phyloP scores from a whole-genome alignment of 2,113 vertebrate species.

The human region GRCh38 chr13:38440001-38440500 shows the following conservation, averaged over 20 bases:
- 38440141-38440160: neutral
- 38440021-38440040: neutral
- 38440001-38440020: neutral
- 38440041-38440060: neutral
- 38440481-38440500: constrained; percentile 2
- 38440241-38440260: neutral
- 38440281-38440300: neutral
- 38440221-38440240: neutral
- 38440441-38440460: neutral
- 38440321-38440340: neutral
- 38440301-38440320: neutral
- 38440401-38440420: neutral
- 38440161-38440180: neutral
- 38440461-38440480: constrained; percentile 3
- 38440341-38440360: neutral
- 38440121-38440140: neutral
- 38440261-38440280: neutral
- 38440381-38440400: neutral
- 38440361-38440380: neutral
- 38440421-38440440: constrained; percentile 4
- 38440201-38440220: neutral
- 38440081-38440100: neutral
- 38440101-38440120: neutral
- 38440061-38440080: neutral
- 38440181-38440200: neutral